Conservation (phyloP, 2,888 invertebrate genomes). For the Pachycephus smyrnensis region DNA sequence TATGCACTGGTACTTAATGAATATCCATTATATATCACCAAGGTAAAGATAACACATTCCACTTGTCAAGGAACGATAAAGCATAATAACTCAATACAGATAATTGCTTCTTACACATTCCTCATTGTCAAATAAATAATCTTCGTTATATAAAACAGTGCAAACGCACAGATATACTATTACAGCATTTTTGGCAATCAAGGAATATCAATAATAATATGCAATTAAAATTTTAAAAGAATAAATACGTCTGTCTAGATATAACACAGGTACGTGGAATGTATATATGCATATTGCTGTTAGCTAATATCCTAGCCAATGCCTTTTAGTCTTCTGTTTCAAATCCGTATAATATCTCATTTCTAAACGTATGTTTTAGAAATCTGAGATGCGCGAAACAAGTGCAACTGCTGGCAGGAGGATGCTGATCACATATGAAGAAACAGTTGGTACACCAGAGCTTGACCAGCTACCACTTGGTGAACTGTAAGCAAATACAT, state of each 20-base stretch:
- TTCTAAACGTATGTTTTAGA: not conserved
- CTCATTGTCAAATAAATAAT: not conserved
- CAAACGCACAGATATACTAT: not conserved
- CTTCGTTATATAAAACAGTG: not conserved
- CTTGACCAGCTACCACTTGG: conserved; percentile 34
- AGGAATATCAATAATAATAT: not conserved
- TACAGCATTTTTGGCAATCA: not conserved
- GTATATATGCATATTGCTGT: not conserved
- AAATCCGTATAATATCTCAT: not conserved
- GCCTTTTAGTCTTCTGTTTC: not conserved
- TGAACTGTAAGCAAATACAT: conserved; percentile 40
- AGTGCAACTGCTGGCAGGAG: not conserved
- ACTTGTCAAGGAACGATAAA: not conserved
- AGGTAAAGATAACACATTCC: not conserved
- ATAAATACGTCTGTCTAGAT: not conserved
- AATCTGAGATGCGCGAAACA: not conserved
- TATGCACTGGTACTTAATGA: not conserved
- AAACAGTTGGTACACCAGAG: conserved; percentile 22
- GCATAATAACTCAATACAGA: not conserved
- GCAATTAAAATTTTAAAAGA: not conserved
- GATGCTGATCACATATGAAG: conserved; percentile 12
- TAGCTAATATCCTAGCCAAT: not conserved
- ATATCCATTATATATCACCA: not conserved
- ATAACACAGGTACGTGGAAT: not conserved
- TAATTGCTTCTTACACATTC: not conserved